Conservation (phyloP, 1,140 invertebrate species). For the Wasmannia auropunctata region DNA sequence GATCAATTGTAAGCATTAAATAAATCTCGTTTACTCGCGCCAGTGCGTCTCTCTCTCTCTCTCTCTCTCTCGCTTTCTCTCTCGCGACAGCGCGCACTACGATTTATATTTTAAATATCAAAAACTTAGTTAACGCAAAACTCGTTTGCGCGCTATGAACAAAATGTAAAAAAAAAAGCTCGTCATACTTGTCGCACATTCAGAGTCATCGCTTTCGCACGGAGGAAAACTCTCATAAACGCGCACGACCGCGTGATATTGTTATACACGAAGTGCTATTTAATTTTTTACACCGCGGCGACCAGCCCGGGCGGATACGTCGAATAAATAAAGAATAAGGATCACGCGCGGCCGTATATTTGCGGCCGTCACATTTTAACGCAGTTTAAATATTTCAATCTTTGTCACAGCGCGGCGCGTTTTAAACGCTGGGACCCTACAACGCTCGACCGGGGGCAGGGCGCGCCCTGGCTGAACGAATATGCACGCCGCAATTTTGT, state of each 20-base stretch:
- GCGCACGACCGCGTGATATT: slow-evolving; percentile 31
- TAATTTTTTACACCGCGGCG: slow-evolving; percentile 53
- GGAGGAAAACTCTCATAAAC: slow-evolving; percentile 20
- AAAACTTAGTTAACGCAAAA: slow-evolving; percentile 45
- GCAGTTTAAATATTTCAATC: slow-evolving; percentile 58
- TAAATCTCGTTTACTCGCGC: neutral
- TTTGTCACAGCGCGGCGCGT: slow-evolving; percentile 25
- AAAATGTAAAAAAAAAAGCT: slow-evolving; percentile 31
- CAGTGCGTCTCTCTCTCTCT: neutral
- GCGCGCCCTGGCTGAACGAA: slow-evolving; percentile 13
- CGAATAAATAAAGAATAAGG: slow-evolving; percentile 51
- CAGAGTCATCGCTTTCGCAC: slow-evolving; percentile 45
- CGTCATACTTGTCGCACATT: slow-evolving; percentile 36
- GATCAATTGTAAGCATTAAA: neutral
- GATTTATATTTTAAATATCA: slow-evolving; percentile 48
- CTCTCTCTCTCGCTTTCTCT: too few relatives aligned
- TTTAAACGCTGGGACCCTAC: slow-evolving; percentile 38
- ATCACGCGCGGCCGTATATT: slow-evolving; percentile 34
- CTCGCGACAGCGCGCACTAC: neutral
- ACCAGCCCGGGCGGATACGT: slow-evolving; percentile 20
- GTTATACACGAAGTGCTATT: slow-evolving; percentile 52
- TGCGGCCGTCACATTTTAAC: slow-evolving; percentile 49
- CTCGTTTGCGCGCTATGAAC: slow-evolving; percentile 19
- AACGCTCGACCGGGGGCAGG: neutral
- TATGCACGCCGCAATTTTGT: slow-evolving; percentile 38